Percentiles rank a stretch among this genome's conserved stretches.
phyloP scores from a whole-genome alignment of 2,797 vertebrate genomes.

The Gambelia wislizenii region DNA sequence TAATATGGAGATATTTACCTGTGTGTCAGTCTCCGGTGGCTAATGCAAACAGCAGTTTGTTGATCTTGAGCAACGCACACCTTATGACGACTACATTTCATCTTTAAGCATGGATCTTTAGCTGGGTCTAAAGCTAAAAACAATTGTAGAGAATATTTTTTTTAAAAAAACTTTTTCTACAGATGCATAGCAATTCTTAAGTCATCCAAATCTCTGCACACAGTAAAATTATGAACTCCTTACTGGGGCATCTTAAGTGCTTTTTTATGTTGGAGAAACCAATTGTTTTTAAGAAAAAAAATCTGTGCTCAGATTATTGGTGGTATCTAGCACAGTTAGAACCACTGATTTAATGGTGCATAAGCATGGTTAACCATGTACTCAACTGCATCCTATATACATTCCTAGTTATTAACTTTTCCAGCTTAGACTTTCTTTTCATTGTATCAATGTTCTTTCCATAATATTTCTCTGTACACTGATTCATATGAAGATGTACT shows the following conservation, averaged over 20 bases:
- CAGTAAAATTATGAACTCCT: background rate
- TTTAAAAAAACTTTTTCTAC: conserved; percentile 53
- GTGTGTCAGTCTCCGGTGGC: conserved; percentile 88
- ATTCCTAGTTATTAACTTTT: background rate
- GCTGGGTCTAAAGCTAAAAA: conserved; percentile 90
- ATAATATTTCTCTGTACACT: background rate
- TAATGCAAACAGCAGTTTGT: conserved; percentile 91
- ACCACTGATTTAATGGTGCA: background rate
- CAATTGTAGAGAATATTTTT: conserved; percentile 56
- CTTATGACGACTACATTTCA: conserved; percentile 95
- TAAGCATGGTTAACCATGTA: background rate
- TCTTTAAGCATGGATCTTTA: conserved; percentile 96
- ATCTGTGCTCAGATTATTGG: background rate
- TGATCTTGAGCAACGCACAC: conserved; percentile 92
- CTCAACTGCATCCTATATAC: background rate
- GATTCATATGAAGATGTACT: background rate
- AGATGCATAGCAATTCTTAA: conserved; percentile 7
- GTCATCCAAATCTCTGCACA: background rate
- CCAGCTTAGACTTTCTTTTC: background rate
- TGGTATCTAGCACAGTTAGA: background rate
- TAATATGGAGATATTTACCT: conserved; percentile 83
- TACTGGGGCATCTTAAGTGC: background rate
- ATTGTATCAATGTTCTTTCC: background rate
- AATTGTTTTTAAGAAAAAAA: background rate
- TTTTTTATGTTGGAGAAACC: background rate